phyloP scores from a whole-genome alignment of 1,140 invertebrate genomes.

The Laupala kohalensis region DNA sequence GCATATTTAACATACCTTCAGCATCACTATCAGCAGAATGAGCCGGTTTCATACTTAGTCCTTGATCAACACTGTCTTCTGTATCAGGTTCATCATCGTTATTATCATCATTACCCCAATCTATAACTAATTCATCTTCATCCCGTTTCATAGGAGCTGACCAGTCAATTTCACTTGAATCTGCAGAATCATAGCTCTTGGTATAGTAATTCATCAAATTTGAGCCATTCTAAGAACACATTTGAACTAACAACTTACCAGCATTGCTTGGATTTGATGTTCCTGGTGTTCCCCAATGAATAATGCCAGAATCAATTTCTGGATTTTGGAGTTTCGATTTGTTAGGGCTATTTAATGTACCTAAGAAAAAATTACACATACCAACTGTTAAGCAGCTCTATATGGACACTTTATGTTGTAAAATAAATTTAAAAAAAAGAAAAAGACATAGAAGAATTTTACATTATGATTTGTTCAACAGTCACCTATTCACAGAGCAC shows the following conservation, averaged over 20 bases:
- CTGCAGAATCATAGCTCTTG: background rate
- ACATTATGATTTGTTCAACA: too few species aligned
- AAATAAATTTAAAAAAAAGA: too few species aligned
- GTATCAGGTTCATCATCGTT: background rate
- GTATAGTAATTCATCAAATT: too few species aligned
- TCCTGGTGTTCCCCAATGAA: background rate
- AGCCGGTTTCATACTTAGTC: background rate
- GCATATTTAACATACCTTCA: too few species aligned
- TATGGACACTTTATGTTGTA: too few species aligned
- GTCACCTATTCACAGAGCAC: too few species aligned
- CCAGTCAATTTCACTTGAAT: background rate
- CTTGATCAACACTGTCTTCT: background rate
- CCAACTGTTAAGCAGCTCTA: too few species aligned
- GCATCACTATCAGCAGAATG: background rate
- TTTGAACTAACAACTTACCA: too few species aligned
- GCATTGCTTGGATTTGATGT: too few species aligned
- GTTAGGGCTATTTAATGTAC: background rate
- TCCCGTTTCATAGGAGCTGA: background rate
- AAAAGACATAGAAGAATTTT: too few species aligned
- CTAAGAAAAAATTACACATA: background rate
- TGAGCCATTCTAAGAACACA: too few species aligned
- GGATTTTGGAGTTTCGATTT: background rate
- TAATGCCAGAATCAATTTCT: background rate
- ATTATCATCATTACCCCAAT: background rate
- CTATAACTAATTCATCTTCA: background rate